Evolutionary conservation across 2,797 vertebrate genomes (phyloP).

Genomic region (Sebastes itinus): DNA sequence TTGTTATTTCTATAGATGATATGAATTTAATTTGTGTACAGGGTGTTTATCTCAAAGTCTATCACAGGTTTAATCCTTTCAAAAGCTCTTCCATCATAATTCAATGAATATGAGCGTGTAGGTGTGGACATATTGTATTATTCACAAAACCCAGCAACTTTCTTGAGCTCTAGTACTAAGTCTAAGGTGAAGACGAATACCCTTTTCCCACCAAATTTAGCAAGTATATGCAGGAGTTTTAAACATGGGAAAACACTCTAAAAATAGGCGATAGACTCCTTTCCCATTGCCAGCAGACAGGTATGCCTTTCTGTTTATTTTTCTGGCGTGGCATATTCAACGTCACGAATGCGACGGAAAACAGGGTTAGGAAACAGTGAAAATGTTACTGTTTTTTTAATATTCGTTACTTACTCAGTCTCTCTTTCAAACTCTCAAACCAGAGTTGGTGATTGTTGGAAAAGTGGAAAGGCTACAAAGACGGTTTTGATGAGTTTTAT

Average conservation of each 20-base stretch:
- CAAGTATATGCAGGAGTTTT: neutral
- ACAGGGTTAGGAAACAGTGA: too few relatives aligned
- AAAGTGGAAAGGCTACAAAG: too few relatives aligned
- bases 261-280: neutral
- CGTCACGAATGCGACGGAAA: neutral
- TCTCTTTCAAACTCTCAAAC: too few relatives aligned
- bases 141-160: neutral
- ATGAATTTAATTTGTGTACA: neutral
- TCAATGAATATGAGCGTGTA: neutral
- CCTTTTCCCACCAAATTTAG: neutral
- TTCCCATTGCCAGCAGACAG: neutral
- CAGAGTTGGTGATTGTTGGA: too few relatives aligned
- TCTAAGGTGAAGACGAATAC: neutral
- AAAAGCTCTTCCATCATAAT: neutral
- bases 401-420: too few relatives aligned
- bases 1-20: neutral
- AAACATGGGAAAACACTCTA: neutral
- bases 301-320: neutral
- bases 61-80: neutral
- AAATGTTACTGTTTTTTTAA: too few relatives aligned
- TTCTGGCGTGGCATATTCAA: neutral
- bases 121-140: neutral
- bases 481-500: too few relatives aligned
- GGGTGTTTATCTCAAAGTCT: too few relatives aligned
- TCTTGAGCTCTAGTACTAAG: neutral